Conservation (phyloP, 2,113 vertebrate genomes). For the Panthera leo region DNA sequence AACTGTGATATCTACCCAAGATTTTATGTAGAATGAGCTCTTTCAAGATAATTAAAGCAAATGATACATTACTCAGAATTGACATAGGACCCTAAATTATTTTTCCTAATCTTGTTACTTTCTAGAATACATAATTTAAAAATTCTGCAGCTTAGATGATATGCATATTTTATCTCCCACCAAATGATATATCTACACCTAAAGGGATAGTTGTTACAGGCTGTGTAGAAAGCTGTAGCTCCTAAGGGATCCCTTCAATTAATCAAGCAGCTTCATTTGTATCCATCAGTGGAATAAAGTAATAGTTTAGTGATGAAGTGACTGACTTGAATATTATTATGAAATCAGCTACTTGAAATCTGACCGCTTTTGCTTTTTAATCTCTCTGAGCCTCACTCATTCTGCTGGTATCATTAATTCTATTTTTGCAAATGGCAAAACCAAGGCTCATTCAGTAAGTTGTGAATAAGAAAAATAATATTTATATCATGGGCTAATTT, state of each 20-base stretch:
- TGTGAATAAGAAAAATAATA: not conserved
- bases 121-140: not conserved
- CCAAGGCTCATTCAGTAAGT: not conserved
- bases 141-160: not conserved
- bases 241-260: not conserved
- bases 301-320: not conserved
- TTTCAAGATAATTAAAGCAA: conserved; percentile 21
- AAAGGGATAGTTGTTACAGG: not conserved
- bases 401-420: not conserved
- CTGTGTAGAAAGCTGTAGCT: not conserved
- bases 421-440: conserved; percentile 6
- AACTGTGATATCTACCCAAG: not conserved
- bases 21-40: not conserved
- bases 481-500: not conserved
- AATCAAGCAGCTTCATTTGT: not conserved
- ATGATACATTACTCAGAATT: not conserved
- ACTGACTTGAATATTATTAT: not conserved
- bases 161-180: not conserved
- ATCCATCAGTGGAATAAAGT: not conserved
- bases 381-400: not conserved
- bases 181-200: not conserved
- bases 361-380: not conserved
- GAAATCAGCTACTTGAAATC: not conserved
- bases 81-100: not conserved
- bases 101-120: not conserved